Evolutionary conservation across 1,140 invertebrate genomes (phyloP).

Genomic region (Drosophila simulans): DNA sequence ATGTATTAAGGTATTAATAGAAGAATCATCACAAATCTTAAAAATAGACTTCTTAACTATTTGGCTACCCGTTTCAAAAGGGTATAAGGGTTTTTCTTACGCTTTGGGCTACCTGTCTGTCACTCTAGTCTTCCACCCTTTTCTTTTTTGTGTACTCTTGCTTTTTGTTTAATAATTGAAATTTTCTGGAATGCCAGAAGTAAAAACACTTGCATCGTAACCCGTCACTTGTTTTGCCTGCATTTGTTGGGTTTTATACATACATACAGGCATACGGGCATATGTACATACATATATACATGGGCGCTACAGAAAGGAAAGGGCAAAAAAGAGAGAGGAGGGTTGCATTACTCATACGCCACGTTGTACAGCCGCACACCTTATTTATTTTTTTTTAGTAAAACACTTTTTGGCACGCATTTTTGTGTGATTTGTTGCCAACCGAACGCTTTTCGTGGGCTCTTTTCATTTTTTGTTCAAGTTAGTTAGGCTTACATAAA

Average conservation of each 20-base stretch:
- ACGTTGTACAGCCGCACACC: constrained; percentile 37
- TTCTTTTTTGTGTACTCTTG: background rate
- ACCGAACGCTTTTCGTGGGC: constrained; percentile 9
- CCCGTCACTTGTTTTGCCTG: constrained; percentile 26
- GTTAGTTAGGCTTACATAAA: constrained; percentile 4
- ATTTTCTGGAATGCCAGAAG: constrained; percentile 30
- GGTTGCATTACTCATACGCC: constrained; percentile 55
- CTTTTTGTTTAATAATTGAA: constrained; percentile 36
- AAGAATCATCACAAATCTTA: too few relatives aligned
- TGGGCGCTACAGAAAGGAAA: background rate
- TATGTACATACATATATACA: constrained; percentile 1
- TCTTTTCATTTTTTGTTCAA: background rate
- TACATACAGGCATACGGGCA: background rate
- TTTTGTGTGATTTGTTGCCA: constrained; percentile 37
- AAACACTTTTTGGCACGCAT: constrained; percentile 39
- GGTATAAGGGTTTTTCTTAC: constrained; percentile 10
- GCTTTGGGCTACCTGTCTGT: background rate
- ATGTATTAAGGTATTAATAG: too few relatives aligned
- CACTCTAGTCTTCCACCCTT: background rate
- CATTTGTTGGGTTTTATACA: constrained; percentile 35
- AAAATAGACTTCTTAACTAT: too few relatives aligned
- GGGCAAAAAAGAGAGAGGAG: constrained; percentile 13
- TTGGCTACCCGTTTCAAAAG: background rate
- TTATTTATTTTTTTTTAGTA: constrained; percentile 2
- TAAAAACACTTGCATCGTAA: constrained; percentile 41